phyloP scores from a whole-genome alignment of 2,113 vertebrate genomes.

The Nannobrachium achirus region DNA sequence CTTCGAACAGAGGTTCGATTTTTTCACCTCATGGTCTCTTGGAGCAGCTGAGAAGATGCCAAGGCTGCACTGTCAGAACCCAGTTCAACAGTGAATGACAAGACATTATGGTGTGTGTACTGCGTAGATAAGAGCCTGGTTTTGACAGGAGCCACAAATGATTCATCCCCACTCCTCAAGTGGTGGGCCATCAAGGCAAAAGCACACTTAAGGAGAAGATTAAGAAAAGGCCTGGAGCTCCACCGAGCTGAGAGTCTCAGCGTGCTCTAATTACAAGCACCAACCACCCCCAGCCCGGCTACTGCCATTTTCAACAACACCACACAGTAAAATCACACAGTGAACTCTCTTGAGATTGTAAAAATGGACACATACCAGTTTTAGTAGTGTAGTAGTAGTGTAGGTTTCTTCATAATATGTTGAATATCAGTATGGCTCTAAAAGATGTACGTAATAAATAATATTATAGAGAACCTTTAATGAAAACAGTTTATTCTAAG shows the following conservation, averaged over 20 bases:
- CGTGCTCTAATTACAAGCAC: constrained; percentile 54
- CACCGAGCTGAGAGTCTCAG: constrained; percentile 39
- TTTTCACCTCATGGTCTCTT: constrained; percentile 27
- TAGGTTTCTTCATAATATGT: too few relatives aligned
- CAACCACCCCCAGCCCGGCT: constrained; percentile 43
- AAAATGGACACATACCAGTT: too few relatives aligned
- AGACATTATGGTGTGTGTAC: constrained; percentile 40
- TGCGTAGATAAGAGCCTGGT: constrained; percentile 32
- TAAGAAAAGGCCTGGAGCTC: constrained; percentile 32
- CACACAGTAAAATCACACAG: constrained; percentile 1
- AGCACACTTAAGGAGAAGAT: constrained; percentile 14
- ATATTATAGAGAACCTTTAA: constrained; percentile 32
- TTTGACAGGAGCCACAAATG: constrained; percentile 41
- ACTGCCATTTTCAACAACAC: constrained; percentile 60
- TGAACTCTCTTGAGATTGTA: too few relatives aligned
- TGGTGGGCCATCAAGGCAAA: constrained; percentile 17
- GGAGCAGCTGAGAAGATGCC: constrained; percentile 17
- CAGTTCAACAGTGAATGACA: constrained; percentile 31
- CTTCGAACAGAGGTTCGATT: too few relatives aligned
- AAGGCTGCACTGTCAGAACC: constrained; percentile 34
- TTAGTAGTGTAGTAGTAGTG: too few relatives aligned
- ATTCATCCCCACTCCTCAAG: constrained; percentile 27
- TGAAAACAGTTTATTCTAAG: constrained; percentile 55
- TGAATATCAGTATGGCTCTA: too few relatives aligned
- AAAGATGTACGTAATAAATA: too few relatives aligned